Evolutionary conservation across 2,113 vertebrate species (phyloP), one percentile per base, ranked within the genome.

Genomic region (Hucho hucho): DNA sequence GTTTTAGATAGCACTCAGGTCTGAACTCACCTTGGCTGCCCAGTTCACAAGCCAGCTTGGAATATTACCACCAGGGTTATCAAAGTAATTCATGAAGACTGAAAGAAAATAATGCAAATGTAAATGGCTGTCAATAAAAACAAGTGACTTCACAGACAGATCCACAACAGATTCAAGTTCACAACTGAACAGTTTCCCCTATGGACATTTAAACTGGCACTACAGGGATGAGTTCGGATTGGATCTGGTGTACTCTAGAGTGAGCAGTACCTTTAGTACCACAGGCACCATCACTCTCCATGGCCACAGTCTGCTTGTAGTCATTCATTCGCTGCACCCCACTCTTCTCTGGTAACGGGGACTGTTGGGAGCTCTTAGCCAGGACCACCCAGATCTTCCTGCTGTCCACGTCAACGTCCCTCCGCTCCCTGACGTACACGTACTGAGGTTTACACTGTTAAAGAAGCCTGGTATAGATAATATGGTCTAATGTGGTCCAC

Each of bases 1-100:
- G 37, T 43, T 37, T 43, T 43, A 43, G 37, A 43, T 1, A 20
- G 18, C 32, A 18, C 53, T 14, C 16, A 22, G n/a, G n/a, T 61
- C 58, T 61, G 58, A 61, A 47, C 94, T 94, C 84, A 98, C 97
- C 95, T 96, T 94, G 20, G 94, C 92, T 1, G 89, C 93, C 96
- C 94, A 96, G 87, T 98, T 98, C 76, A 98, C 82, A 81, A 98
- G 86, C 95, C 95, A 96, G 0, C 91, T 84, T 0, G 95, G 97
- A 83, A 98, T 95, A 64, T 85, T 92, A 16, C 96, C 95, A 28
- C 95, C 95, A 0, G 95, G 96, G 86, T 98, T 95, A 90, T 98
- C 95, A 63, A 96, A 96, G 88, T 97, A 98, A 80, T 94, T 91
- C 94, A 98, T 91, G 79, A 94, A 98, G 69, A 98, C 97, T 98